Conservation (phyloP, 2,797 vertebrate species). For the Alectoris magna region DNA sequence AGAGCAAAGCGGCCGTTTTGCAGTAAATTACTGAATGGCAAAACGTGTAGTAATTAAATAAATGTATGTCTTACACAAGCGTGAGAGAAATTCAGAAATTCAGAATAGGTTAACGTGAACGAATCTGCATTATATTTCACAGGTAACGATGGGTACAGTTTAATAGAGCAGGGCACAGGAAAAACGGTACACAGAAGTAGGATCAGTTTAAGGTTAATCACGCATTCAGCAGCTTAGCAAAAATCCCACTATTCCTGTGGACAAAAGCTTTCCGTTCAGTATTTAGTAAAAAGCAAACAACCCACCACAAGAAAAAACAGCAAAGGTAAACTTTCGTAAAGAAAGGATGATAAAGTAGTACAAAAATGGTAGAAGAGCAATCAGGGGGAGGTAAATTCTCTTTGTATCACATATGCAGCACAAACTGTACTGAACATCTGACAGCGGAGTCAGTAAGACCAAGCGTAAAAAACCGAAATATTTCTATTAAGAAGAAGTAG, state of each 20-base stretch:
- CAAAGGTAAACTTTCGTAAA: constrained; percentile 4
- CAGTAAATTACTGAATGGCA: neutral
- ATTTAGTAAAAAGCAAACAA: neutral
- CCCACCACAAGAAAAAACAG: neutral
- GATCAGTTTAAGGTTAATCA: constrained; percentile 48
- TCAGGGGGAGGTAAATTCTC: neutral
- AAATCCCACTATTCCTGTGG: constrained; percentile 27
- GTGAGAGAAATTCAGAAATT: neutral
- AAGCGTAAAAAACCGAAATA: neutral
- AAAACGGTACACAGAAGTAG: constrained; percentile 16
- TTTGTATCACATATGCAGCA: neutral
- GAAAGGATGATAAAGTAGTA: neutral
- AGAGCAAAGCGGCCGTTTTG: neutral
- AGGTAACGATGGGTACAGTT: neutral
- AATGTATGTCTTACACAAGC: neutral
- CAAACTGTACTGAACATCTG: neutral
- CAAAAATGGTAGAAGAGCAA: neutral
- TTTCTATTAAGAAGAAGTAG: neutral
- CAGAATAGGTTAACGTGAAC: neutral
- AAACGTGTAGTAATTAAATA: neutral
- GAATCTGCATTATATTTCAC: neutral
- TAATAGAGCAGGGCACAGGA: neutral
- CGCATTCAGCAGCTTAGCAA: constrained; percentile 26
- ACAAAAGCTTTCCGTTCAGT: neutral
- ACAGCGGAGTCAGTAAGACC: neutral